Conservation (phyloP, 2,113 vertebrate genomes). For the Oncorhynchus mykiss region DNA sequence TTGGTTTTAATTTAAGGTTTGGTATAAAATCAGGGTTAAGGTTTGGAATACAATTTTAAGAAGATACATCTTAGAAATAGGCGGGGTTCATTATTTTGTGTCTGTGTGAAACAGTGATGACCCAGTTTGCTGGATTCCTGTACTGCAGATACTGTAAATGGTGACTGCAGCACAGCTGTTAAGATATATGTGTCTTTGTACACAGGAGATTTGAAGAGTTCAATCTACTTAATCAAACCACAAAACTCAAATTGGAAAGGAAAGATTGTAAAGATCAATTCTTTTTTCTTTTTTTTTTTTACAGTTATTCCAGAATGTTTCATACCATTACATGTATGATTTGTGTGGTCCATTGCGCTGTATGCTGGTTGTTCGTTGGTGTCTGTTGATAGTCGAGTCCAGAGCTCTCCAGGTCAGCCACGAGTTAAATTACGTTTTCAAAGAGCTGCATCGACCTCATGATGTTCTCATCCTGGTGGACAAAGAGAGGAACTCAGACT, state of each 20-base stretch:
- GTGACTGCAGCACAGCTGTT: too few relatives aligned
- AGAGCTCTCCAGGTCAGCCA: conserved; percentile 40
- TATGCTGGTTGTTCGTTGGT: conserved; percentile 34
- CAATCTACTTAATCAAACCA: background rate
- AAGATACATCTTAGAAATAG: too few relatives aligned
- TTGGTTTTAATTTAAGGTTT: too few relatives aligned
- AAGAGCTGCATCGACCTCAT: conserved; percentile 99
- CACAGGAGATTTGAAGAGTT: background rate
- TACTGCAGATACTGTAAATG: too few relatives aligned
- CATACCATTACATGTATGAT: background rate
- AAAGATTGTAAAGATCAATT: too few relatives aligned
- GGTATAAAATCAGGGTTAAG: too few relatives aligned
- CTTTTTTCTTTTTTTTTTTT: too few relatives aligned
- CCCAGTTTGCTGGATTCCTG: background rate
- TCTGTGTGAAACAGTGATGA: too few relatives aligned
- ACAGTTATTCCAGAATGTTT: conserved; percentile 56
- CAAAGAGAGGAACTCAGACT: conserved; percentile 11
- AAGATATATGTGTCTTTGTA: background rate
- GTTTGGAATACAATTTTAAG: too few relatives aligned
- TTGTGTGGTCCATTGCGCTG: conserved; percentile 28
- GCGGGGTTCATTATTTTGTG: too few relatives aligned
- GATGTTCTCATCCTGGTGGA: conserved; percentile 94
- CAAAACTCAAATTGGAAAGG: background rate
- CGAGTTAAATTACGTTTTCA: conserved; percentile 94
- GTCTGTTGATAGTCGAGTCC: conserved; percentile 70